Percentiles rank a stretch among this genome's conserved stretches.
Evolutionary conservation across 2,888 invertebrate species (phyloP).

Genomic region (Erpobdella octoculata): DNA sequence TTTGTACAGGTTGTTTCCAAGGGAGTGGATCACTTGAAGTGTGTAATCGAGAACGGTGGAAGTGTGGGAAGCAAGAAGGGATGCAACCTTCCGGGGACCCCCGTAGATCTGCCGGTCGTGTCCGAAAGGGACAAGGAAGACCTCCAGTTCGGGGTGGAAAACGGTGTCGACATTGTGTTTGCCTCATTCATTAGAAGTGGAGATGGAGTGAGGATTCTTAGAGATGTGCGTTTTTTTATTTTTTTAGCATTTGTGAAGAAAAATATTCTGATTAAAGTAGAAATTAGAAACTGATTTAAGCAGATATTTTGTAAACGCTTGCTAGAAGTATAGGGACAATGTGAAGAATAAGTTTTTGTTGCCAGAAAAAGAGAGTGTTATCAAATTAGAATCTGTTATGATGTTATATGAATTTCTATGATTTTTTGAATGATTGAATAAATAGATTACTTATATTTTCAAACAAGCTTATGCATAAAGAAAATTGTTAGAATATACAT

Average conservation of each 20-base stretch:
- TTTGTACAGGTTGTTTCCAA: slow-evolving; percentile 18
- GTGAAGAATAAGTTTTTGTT: too few species aligned
- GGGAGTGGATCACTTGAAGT: slow-evolving; percentile 61
- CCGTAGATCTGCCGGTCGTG: slow-evolving; percentile 91
- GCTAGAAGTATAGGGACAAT: too few species aligned
- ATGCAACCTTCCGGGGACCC: slow-evolving; percentile 87
- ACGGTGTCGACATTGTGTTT: slow-evolving; percentile 86
- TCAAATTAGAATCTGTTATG: too few species aligned
- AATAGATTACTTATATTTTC: too few species aligned
- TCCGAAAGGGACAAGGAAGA: slow-evolving; percentile 94
- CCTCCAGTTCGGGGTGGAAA: slow-evolving; percentile 78
- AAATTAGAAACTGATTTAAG: too few species aligned
- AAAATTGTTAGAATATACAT: too few species aligned
- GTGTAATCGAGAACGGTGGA: slow-evolving; percentile 90
- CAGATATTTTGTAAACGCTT: too few species aligned
- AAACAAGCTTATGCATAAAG: too few species aligned
- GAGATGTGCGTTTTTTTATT: slow-evolving; percentile 51
- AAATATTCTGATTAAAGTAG: too few species aligned
- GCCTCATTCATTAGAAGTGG: slow-evolving; percentile 93
- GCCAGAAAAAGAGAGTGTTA: too few species aligned
- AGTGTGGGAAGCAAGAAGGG: slow-evolving; percentile 87
- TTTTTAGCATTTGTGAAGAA: neutral
- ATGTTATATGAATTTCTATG: too few species aligned
- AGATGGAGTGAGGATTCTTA: slow-evolving; percentile 78
- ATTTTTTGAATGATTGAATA: too few species aligned